Percentiles rank a stretch among this genome's conserved stretches.
These are phyloP conservation scores for Melanerpes aurifrons DNA, from an alignment of 2,113 vertebrate genomes.

Conservation along the genomic window DNA sequence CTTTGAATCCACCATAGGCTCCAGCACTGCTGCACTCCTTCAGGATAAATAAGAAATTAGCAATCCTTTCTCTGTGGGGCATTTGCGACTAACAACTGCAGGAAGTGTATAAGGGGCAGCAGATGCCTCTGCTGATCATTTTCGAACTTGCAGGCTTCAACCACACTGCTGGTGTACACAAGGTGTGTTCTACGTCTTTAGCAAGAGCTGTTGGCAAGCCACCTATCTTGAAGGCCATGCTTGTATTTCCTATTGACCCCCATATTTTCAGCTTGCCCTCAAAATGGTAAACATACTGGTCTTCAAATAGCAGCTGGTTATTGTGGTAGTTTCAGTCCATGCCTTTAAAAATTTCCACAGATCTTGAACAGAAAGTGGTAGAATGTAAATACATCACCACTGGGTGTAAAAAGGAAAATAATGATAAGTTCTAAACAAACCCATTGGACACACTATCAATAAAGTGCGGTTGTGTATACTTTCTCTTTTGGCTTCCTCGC, in stretches of 20 bases:
- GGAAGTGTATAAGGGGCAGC: background rate
- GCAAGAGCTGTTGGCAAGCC: background rate
- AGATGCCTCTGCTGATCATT: background rate
- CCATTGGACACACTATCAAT: too few species aligned
- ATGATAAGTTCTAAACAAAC: too few species aligned
- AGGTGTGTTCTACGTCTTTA: too few species aligned
- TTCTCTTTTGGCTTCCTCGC: too few species aligned
- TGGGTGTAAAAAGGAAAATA: too few species aligned
- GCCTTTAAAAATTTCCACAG: too few species aligned
- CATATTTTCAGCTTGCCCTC: background rate
- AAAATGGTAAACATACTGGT: background rate
- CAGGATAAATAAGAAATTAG: background rate
- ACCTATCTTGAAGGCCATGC: background rate
- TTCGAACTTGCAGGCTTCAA: background rate
- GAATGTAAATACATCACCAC: too few species aligned
- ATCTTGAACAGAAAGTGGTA: too few species aligned
- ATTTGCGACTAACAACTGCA: fast-evolving
- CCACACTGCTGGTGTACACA: background rate
- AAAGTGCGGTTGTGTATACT: too few species aligned
- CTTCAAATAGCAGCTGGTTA: background rate
- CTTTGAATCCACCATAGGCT: background rate
- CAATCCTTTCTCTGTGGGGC: background rate
- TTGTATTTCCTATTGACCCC: background rate
- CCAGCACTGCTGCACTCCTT: background rate
- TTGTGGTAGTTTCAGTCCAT: background rate